Percentiles rank a stretch among this genome's conserved stretches.
Conservation (phyloP, 1,140 invertebrate species). For the Capitella teleta region DNA sequence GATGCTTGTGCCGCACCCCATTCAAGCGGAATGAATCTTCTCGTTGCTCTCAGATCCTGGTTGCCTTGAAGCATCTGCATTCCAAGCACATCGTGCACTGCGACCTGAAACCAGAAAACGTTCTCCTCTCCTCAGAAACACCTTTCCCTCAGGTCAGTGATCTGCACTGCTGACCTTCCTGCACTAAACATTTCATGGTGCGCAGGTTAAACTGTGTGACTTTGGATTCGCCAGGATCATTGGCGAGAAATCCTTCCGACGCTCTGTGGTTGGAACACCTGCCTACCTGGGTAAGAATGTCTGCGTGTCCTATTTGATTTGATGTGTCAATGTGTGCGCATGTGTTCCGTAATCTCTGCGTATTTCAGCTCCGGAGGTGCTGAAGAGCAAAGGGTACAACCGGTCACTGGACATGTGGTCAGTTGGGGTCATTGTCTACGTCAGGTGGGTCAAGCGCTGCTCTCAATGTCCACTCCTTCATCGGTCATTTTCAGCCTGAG, state of each 20-base stretch:
- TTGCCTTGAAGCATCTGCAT: slow-evolving; percentile 95
- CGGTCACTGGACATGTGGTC: slow-evolving; percentile 99
- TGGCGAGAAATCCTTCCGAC: slow-evolving; percentile 92
- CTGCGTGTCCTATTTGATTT: background rate
- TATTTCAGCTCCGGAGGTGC: slow-evolving; percentile 85
- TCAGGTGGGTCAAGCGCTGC: slow-evolving; percentile 35
- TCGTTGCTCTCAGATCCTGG: slow-evolving; percentile 80
- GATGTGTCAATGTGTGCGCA: background rate
- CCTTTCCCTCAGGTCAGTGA: slow-evolving; percentile 74
- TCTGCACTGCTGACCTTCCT: background rate
- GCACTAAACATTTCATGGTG: background rate
- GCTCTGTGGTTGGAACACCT: slow-evolving; percentile 95
- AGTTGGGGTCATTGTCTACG: slow-evolving; percentile 96
- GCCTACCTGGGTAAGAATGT: slow-evolving; percentile 56
- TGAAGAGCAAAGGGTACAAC: slow-evolving; percentile 97
- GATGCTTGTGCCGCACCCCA: no score
- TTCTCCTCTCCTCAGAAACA: slow-evolving; percentile 73
- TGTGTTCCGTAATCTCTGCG: no score
- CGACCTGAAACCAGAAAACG: slow-evolving; percentile 97
- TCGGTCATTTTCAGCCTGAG: slow-evolving; percentile 58
- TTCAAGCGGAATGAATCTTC: no score
- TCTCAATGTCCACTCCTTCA: background rate
- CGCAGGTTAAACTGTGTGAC: slow-evolving; percentile 87
- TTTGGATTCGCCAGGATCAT: slow-evolving; percentile 98
- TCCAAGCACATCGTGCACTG: slow-evolving; percentile 96